Percentiles rank a stretch among this genome's conserved stretches.
phyloP scores from a whole-genome alignment of 2,113 vertebrate species.

The Eubucco bourcierii region DNA sequence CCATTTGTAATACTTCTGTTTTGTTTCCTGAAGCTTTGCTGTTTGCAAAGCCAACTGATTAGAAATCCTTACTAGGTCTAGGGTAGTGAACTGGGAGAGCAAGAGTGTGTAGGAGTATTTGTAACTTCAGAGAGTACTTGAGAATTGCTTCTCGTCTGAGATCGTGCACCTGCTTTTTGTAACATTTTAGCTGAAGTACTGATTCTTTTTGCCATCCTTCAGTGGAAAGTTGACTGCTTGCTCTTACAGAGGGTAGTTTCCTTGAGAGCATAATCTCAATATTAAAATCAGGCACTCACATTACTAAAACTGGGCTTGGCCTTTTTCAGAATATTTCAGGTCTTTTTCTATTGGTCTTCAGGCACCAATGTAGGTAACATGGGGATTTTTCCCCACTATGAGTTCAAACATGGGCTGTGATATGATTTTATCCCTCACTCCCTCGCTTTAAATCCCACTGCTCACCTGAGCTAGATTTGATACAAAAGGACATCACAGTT shows the following conservation, averaged over 20 bases:
- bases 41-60: background rate
- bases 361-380: background rate
- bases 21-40: background rate
- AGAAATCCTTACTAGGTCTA: background rate
- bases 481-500: background rate
- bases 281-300: background rate
- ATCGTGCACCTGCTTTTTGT: background rate
- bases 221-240: background rate
- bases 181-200: background rate
- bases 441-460: background rate
- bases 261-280: background rate
- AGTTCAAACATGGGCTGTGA: accelerated
- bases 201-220: background rate
- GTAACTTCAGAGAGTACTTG: background rate
- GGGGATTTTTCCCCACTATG: background rate
- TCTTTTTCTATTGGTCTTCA: background rate
- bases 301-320: background rate
- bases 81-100: background rate
- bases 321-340: background rate
- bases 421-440: background rate
- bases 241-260: background rate
- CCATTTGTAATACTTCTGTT: background rate
- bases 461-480: accelerated
- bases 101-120: background rate
- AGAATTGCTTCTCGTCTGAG: background rate